Percentiles rank a stretch among this genome's conserved stretches.
Conservation (phyloP, 2,888 invertebrate genomes). For the Stenichneumon culpator region DNA sequence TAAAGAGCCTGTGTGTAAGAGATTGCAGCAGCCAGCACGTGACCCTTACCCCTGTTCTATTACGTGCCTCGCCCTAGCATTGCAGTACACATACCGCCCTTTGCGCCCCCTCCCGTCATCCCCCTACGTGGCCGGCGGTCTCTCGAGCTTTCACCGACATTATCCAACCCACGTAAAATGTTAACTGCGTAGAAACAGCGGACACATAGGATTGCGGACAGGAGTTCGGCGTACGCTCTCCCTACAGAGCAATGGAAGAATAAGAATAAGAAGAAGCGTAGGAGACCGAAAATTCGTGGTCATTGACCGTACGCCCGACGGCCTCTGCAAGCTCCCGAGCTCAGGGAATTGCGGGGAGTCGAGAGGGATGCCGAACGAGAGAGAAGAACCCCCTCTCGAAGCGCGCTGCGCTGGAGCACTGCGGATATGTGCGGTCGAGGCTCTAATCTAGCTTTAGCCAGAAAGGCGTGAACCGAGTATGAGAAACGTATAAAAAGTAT, state of each 20-base stretch:
- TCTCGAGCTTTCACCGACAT: slow-evolving; percentile 44
- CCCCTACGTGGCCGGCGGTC: slow-evolving; percentile 26
- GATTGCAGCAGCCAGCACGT: slow-evolving; percentile 44
- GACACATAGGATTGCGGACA: slow-evolving; percentile 10
- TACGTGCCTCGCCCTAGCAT: slow-evolving; percentile 24
- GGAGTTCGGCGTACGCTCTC: background rate
- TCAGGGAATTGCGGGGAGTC: slow-evolving; percentile 16
- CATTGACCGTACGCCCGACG: slow-evolving; percentile 54
- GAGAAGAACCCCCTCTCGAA: slow-evolving; percentile 35
- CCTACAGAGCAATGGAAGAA: slow-evolving; percentile 11
- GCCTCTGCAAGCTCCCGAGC: slow-evolving; percentile 20
- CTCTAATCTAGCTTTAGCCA: background rate
- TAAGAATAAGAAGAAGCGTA: slow-evolving; percentile 2
- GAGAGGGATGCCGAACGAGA: slow-evolving; percentile 25
- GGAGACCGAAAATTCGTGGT: slow-evolving; percentile 53
- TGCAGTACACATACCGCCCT: slow-evolving; percentile 36
- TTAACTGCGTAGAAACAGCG: slow-evolving; percentile 18
- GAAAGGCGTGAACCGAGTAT: background rate
- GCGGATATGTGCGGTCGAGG: slow-evolving; percentile 8
- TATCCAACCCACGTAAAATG: slow-evolving; percentile 27
- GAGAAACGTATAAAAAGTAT: no score
- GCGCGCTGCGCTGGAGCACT: slow-evolving; percentile 15
- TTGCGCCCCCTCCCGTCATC: background rate
- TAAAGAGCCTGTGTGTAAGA: slow-evolving; percentile 47
- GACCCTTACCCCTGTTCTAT: slow-evolving; percentile 37